A percentile compares a stretch with the other conserved stretches of the same genome.
These are phyloP conservation scores for Clunio marinus DNA, from an alignment of 2,888 invertebrate genomes.

Conservation along the genomic window DNA sequence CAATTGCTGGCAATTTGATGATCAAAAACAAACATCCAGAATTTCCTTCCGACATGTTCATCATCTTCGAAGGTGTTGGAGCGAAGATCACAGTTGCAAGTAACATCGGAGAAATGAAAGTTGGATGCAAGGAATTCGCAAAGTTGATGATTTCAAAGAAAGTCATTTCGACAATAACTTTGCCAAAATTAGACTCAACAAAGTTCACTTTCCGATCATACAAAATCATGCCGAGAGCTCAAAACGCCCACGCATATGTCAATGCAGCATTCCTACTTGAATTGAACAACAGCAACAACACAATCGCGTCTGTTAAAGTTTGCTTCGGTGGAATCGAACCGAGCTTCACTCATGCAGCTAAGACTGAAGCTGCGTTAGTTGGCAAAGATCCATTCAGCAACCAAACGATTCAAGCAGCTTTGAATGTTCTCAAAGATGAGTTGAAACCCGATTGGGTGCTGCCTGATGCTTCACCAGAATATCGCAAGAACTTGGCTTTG, in stretches of 20 bases:
- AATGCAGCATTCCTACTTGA: slow-evolving; percentile 68
- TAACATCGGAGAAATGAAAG: slow-evolving; percentile 43
- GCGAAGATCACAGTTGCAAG: slow-evolving; percentile 44
- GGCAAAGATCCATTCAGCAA: slow-evolving; percentile 44
- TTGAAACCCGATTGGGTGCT: slow-evolving; percentile 58
- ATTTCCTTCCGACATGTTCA: slow-evolving; percentile 68
- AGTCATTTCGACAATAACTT: slow-evolving; percentile 46
- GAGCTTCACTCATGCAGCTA: slow-evolving; percentile 53
- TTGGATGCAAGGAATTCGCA: slow-evolving; percentile 48
- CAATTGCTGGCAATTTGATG: slow-evolving; percentile 66
- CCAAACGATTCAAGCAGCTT: slow-evolving; percentile 52
- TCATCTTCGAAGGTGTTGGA: slow-evolving; percentile 52
- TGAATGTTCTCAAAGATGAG: slow-evolving; percentile 52
- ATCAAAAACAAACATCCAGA: slow-evolving; percentile 62
- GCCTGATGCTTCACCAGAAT: slow-evolving; percentile 61
- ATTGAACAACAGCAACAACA: slow-evolving; percentile 50
- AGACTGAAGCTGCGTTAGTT: slow-evolving; percentile 51
- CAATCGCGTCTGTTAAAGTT: slow-evolving; percentile 55
- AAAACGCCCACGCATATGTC: slow-evolving; percentile 71
- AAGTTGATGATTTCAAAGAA: slow-evolving; percentile 51
- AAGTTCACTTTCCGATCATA: neutral
- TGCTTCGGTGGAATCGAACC: slow-evolving; percentile 57
- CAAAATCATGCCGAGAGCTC: slow-evolving; percentile 67
- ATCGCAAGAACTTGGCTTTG: slow-evolving; percentile 62
- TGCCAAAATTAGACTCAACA: slow-evolving; percentile 41